A percentile compares a stretch with the other conserved stretches of the same genome.
Conservation (phyloP, 2,113 vertebrate genomes). For the Apistogramma diplotaenia region DNA sequence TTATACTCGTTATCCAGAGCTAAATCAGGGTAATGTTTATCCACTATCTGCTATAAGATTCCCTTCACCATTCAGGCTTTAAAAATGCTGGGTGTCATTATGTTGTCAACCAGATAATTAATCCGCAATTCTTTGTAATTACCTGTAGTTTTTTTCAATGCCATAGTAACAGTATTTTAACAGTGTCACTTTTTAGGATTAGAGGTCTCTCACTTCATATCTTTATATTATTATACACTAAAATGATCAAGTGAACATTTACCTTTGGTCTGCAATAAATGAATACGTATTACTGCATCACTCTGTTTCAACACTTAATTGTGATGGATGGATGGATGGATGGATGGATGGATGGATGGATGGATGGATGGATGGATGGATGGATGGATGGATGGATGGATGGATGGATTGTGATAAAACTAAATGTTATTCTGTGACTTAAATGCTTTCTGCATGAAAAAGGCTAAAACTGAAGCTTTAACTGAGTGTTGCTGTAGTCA, state of each 20-base stretch:
- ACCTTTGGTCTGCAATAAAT: background rate
- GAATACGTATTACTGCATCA: background rate
- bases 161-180: background rate
- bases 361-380: too few species aligned
- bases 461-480: background rate
- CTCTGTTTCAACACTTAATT: background rate
- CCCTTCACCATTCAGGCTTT: background rate
- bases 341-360: too few species aligned
- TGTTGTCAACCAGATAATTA: background rate
- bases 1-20: background rate
- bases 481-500: background rate
- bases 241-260: background rate
- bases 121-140: background rate
- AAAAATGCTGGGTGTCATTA: background rate
- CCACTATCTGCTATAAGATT: fast-evolving
- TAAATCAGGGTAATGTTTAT: background rate
- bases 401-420: background rate
- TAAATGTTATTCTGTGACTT: background rate
- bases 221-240: background rate
- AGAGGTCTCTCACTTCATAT: background rate
- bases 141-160: background rate
- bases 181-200: background rate
- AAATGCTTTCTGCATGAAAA: background rate
- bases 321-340: too few species aligned
- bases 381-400: too few species aligned